Conservation (phyloP, 2,888 invertebrate genomes). For the Polyploca ridens region DNA sequence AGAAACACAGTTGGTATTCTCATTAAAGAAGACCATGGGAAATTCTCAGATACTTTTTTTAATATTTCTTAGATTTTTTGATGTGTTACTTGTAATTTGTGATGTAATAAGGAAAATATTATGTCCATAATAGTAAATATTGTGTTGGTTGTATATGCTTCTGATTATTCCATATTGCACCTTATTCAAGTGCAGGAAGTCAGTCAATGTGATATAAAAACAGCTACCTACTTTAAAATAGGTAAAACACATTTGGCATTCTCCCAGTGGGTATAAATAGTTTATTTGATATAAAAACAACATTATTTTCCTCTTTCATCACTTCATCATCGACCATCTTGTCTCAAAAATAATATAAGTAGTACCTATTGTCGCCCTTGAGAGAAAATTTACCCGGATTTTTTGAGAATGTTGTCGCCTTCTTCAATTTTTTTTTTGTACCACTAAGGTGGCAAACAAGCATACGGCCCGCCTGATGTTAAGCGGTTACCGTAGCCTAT, state of each 20-base stretch:
- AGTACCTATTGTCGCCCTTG: neutral
- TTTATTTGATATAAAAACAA: no score
- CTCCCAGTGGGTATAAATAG: no score
- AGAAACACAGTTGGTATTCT: slow-evolving; percentile 21
- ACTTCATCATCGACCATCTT: no score
- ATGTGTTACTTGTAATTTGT: neutral
- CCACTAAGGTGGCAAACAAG: no score
- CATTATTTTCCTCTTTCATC: no score
- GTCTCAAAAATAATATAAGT: no score
- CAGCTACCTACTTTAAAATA: neutral
- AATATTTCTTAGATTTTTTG: neutral
- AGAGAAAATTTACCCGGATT: neutral
- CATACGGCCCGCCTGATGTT: no score
- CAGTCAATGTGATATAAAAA: neutral
- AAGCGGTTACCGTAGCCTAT: no score
- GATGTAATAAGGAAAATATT: neutral
- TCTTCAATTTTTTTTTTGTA: no score
- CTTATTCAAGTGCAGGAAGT: neutral
- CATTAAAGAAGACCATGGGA: neutral
- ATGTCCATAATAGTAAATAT: neutral
- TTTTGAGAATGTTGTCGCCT: neutral
- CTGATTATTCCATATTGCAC: neutral
- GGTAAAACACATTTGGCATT: neutral
- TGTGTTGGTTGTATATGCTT: neutral
- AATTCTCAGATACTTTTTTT: neutral